These are phyloP conservation scores for Aplidium turbinatum DNA, from an alignment of 23 tunicate species.

Conservation along the genomic window DNA sequence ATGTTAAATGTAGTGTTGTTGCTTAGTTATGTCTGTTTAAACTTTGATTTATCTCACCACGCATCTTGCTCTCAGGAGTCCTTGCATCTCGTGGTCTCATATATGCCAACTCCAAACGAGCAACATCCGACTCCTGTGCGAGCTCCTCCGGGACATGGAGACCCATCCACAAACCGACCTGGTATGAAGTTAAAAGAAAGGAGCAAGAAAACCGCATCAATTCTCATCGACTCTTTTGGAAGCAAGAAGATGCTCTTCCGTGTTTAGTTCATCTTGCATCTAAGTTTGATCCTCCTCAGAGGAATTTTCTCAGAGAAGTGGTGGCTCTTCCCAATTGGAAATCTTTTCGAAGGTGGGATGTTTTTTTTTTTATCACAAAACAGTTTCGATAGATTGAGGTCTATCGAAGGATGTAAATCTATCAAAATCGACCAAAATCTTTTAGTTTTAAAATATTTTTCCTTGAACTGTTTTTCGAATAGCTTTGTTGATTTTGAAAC, in stretches of 20 bases:
- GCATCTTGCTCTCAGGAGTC: constrained; percentile 49
- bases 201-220: constrained; percentile 45
- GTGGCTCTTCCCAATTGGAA: constrained; percentile 56
- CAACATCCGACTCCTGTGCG: constrained; percentile 67
- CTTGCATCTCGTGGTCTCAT: constrained; percentile 69
- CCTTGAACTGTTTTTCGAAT: too few species aligned
- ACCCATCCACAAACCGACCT: constrained; percentile 87
- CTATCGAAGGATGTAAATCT: neutral
- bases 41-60: too few species aligned
- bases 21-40: too few species aligned
- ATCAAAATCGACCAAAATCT: too few species aligned
- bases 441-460: too few species aligned
- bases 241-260: constrained; percentile 45
- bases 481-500: neutral
- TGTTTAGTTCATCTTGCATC: constrained; percentile 23
- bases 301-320: constrained; percentile 38
- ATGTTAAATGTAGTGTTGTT: too few species aligned
- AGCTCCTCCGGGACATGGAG: constrained; percentile 70
- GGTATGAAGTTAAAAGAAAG: constrained; percentile 71
- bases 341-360: constrained; percentile 60
- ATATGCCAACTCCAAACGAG: constrained; percentile 72
- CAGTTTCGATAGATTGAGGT: too few species aligned
- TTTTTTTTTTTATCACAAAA: too few species aligned
- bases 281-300: constrained; percentile 37
- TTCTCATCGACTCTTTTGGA: constrained; percentile 63